These are phyloP conservation scores for Drosophila nr. perissopoda DNA, from an alignment of 2,888 invertebrate genomes.

Conservation along the genomic window DNA sequence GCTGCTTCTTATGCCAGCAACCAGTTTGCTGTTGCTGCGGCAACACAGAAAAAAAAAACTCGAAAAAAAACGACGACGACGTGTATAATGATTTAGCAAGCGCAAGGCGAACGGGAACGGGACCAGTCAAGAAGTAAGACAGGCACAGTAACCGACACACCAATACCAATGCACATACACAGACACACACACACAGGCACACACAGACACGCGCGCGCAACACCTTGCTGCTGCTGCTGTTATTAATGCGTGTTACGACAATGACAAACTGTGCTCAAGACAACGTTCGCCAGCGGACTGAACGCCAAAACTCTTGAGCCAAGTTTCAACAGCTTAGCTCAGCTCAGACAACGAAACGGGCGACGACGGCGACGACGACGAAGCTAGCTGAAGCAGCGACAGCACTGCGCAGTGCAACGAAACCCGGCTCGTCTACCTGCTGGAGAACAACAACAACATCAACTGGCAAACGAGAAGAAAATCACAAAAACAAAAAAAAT, in stretches of 20 bases:
- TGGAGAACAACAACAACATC: constrained; percentile 47
- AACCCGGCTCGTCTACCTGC: constrained; percentile 59
- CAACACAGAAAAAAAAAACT: constrained; percentile 69
- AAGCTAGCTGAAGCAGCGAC: constrained; percentile 30
- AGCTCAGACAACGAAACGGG: constrained; percentile 33
- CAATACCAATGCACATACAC: constrained; percentile 19
- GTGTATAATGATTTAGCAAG: constrained; percentile 64
- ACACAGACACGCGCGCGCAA: constrained; percentile 35
- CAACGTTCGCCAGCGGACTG: constrained; percentile 73
- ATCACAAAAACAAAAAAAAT: constrained; percentile 51
- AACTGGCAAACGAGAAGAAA: constrained; percentile 46
- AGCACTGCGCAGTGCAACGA: constrained; percentile 47
- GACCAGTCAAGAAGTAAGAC: constrained; percentile 59
- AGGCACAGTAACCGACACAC: constrained; percentile 58
- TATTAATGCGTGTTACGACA: constrained; percentile 50
- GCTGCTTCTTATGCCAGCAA: constrained; percentile 60
- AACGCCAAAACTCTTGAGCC: constrained; percentile 60
- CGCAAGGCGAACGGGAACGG: constrained; percentile 45
- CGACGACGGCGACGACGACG: constrained; percentile 17
- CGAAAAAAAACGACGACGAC: constrained; percentile 49
- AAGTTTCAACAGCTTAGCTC: constrained; percentile 61
- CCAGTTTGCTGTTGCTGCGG: constrained; percentile 61
- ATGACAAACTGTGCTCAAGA: constrained; percentile 62
- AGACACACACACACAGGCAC: constrained; percentile 21
- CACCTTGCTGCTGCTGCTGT: constrained; percentile 35